Conservation (phyloP, 2,113 vertebrate genomes). For the Castor canadensis region DNA sequence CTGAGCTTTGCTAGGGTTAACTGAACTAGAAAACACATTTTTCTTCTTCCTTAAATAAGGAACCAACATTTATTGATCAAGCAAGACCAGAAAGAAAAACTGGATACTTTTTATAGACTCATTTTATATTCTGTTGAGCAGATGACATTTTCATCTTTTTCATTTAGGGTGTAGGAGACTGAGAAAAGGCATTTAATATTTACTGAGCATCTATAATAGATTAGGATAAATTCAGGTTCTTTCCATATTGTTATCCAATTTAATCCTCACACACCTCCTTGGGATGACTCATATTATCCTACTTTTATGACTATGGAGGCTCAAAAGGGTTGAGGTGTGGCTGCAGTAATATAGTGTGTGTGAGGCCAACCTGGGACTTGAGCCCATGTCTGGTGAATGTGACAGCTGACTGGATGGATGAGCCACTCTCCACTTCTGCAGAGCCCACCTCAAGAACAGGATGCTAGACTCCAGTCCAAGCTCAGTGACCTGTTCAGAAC, state of each 20-base stretch:
- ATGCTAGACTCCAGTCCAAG: not conserved
- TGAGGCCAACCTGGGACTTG: not conserved
- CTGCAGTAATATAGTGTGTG: not conserved
- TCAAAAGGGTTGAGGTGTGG: not conserved
- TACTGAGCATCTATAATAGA: not conserved
- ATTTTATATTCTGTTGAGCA: conserved; percentile 18
- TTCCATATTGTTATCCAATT: not conserved
- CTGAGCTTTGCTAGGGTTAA: conserved; percentile 19
- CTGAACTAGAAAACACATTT: not conserved
- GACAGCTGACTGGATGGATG: not conserved
- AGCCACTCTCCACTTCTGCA: not conserved
- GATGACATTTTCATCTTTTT: not conserved
- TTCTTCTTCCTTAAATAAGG: not conserved
- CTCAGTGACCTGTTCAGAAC: not conserved
- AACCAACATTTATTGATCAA: not conserved
- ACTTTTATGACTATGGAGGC: not conserved
- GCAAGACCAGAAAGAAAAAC: conserved; percentile 1
- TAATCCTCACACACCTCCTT: not conserved
- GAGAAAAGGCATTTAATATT: not conserved
- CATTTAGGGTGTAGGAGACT: not conserved
- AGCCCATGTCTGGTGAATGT: not conserved
- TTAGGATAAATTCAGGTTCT: not conserved
- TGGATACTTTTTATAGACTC: not conserved
- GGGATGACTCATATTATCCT: not conserved
- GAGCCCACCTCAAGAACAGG: not conserved